A percentile compares a stretch with the other conserved stretches of the same genome.
Evolutionary conservation across 2,113 vertebrate species (phyloP).

Genomic region (Notechis scutatus): DNA sequence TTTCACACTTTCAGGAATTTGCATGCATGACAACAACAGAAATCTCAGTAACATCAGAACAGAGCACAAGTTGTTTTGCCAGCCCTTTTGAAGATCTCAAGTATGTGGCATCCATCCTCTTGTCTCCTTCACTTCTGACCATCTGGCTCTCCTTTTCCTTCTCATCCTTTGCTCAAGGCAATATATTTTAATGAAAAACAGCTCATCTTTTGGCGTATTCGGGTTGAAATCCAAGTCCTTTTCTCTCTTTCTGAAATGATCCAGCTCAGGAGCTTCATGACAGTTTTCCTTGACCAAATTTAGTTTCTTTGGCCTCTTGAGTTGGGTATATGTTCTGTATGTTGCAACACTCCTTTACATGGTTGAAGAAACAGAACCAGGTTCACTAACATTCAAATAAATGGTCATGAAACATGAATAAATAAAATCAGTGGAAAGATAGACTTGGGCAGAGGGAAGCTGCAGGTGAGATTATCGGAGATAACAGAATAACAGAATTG

Average conservation of each 20-base stretch:
- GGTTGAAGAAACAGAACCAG: slow-evolving; percentile 49
- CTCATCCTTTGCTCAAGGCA: slow-evolving; percentile 12
- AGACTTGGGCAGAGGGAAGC: neutral
- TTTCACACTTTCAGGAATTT: neutral
- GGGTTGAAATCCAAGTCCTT: neutral
- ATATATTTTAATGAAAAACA: neutral
- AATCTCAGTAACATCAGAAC: neutral
- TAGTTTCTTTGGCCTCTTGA: neutral
- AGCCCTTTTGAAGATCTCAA: neutral
- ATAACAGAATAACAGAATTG: neutral
- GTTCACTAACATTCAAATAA: slow-evolving; percentile 53
- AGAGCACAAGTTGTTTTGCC: neutral
- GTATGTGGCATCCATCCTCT: neutral
- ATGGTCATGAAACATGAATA: slow-evolving; percentile 48
- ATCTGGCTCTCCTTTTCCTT: neutral
- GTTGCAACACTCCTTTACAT: slow-evolving; percentile 22
- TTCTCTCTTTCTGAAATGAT: neutral
- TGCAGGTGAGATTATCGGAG: neutral
- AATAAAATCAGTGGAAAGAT: slow-evolving; percentile 33
- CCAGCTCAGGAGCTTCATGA: slow-evolving; percentile 28
- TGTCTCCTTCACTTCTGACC: neutral
- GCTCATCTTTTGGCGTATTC: neutral
- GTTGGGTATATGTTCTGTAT: neutral
- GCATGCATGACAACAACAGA: neutral
- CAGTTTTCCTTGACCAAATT: neutral